Base-by-base conservation (phyloP, 2,113 vertebrate genomes). In the Gracilinanus agilis region DNA sequence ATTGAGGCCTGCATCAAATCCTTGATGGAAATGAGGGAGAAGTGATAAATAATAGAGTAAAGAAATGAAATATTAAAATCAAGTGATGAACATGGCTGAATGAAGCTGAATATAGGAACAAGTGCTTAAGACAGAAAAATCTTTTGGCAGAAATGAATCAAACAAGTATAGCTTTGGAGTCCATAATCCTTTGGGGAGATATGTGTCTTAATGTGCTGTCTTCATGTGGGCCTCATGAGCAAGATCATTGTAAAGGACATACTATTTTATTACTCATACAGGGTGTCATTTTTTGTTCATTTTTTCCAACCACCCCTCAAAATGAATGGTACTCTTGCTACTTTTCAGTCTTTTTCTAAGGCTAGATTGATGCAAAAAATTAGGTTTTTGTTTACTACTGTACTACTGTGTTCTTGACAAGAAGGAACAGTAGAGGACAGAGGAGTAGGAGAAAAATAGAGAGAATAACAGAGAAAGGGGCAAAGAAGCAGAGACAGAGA, bases 1-100 rank as follows among this genome's bases (percentile, higher is more conserved):
- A 90, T 49, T 90, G 89, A 90, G 49, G 49, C 89, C 44, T 49
- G 27, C 89, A 53, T 53, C 89, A 90, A 92, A 91, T n/a, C 29
- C 93, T 58, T 2, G 90, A 91, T 53, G 53, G 54, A 92, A 90
- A 88, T 56, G 90, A 34, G 88, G 90, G n/a, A 95, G 95, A 95
- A 95, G 40, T 92, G 49, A 94, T 95, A 97, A 96, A 93, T 61
- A 92, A 55, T n/a, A 90, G 90, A 90, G 96, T 10, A 55, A 16
- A 91, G 91, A 98, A 98, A 98, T 94, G 96, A 97, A 97, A 96
- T 97, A 96, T 97, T 98, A 96, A 97, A 97, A 95, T 97, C 92
- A 98, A 96, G 97, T 96, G 96, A 75, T 88, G 94, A 96, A 67
- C 95, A 97, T 96, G 95, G 96, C 96, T 98, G 95, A 97, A 94